A percentile compares a stretch with the other conserved stretches of the same genome.
These are phyloP conservation scores for Burhinus bistriatus DNA, from an alignment of 2,113 vertebrate genomes.

Conservation along the genomic window DNA sequence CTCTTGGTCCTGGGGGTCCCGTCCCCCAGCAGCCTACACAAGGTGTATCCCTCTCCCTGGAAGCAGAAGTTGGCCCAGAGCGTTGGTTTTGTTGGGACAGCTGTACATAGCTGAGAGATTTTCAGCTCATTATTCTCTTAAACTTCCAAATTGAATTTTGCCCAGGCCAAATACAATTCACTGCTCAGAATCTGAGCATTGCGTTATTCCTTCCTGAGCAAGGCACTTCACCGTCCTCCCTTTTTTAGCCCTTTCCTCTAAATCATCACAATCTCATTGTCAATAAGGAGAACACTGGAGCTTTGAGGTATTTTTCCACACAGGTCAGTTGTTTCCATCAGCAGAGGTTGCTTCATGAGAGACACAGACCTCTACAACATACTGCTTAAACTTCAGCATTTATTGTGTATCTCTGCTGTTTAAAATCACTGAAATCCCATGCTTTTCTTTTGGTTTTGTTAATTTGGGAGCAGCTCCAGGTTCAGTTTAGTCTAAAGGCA, in stretches of 20 bases:
- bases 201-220: background rate
- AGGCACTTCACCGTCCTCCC: background rate
- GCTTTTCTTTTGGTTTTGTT: background rate
- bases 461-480: background rate
- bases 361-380: background rate
- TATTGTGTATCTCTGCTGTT: background rate
- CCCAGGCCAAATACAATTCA: background rate
- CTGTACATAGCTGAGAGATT: conserved; percentile 2
- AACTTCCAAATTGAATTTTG: conserved; percentile 14
- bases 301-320: background rate
- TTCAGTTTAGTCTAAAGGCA: background rate
- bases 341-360: background rate
- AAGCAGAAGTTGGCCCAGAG: background rate
- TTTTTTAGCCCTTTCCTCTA: background rate
- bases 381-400: background rate
- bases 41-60: background rate
- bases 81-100: background rate
- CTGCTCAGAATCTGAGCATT: background rate
- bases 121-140: conserved; percentile 30
- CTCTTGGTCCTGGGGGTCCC: background rate
- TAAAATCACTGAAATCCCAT: background rate
- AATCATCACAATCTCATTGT: background rate
- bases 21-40: background rate
- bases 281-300: background rate
- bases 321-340: background rate